Evolutionary conservation across 1,140 invertebrate species (phyloP).

Genomic region (Ceratina calcarata): DNA sequence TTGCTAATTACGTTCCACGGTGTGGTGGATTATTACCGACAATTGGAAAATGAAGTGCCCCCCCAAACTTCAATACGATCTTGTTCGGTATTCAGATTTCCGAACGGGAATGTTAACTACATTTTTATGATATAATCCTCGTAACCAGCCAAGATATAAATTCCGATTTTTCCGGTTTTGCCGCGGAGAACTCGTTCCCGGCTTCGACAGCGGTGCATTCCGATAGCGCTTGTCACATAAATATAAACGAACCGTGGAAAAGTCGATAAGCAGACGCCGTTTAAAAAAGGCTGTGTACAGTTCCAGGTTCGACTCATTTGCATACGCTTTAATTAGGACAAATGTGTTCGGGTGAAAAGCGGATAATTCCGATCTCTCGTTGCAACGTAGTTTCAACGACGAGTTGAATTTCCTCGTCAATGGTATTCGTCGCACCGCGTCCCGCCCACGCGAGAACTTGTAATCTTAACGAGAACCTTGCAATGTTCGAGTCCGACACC

Average conservation of each 20-base stretch:
- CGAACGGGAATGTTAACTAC: no score
- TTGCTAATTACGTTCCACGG: neutral
- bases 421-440: neutral
- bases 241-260: slow-evolving; percentile 35
- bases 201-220: slow-evolving; percentile 39
- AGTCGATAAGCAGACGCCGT: slow-evolving; percentile 5
- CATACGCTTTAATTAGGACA: neutral
- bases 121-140: neutral
- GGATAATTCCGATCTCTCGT: no score
- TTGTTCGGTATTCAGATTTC: neutral
- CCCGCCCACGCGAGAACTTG: neutral
- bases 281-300: neutral
- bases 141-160: neutral
- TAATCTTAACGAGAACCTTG: neutral
- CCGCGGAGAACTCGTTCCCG: slow-evolving; percentile 47
- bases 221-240: slow-evolving; percentile 57
- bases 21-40: neutral
- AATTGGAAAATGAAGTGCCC: slow-evolving; percentile 11
- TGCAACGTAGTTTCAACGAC: no score
- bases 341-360: no score
- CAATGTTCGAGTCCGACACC: neutral
- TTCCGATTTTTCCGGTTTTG: neutral
- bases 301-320: neutral
- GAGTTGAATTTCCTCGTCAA: neutral
- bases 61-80: neutral